phyloP scores from a whole-genome alignment of 1,140 invertebrate species.

The Amyelois transitella region DNA sequence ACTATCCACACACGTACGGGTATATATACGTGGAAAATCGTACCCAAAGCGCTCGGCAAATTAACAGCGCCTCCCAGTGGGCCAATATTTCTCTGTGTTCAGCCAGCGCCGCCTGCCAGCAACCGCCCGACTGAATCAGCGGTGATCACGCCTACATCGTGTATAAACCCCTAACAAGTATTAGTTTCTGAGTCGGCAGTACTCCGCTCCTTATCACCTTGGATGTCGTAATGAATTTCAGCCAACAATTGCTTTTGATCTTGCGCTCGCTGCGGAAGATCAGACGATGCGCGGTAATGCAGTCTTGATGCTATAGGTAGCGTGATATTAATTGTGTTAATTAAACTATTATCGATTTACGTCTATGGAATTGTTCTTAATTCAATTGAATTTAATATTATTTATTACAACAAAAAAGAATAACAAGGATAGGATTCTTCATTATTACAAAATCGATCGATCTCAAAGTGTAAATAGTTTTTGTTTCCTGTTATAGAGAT shows the following conservation, averaged over 20 bases:
- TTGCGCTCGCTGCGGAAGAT: not conserved
- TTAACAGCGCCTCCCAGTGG: constrained; percentile 59
- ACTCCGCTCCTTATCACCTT: not conserved
- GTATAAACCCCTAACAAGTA: constrained; percentile 50
- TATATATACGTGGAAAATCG: constrained; percentile 55
- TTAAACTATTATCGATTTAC: too few species aligned
- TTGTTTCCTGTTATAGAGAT: too few species aligned
- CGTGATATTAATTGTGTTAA: too few species aligned
- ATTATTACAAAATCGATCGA: too few species aligned
- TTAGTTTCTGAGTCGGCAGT: not conserved
- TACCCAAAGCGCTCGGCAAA: constrained; percentile 53
- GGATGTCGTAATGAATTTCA: not conserved
- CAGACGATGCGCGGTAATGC: not conserved
- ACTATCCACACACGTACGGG: constrained; percentile 16
- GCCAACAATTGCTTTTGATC: not conserved
- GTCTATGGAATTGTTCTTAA: not conserved
- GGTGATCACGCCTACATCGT: constrained; percentile 70
- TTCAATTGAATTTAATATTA: not conserved
- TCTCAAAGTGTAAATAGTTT: too few species aligned
- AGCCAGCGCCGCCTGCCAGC: constrained; percentile 61
- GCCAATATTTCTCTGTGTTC: constrained; percentile 65
- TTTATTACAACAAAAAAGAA: constrained; percentile 2
- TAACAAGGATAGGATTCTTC: too few species aligned
- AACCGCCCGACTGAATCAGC: constrained; percentile 70
- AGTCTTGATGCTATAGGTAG: not conserved